Percentiles rank a stretch among this genome's conserved stretches.
Evolutionary conservation across 2,797 vertebrate species (phyloP).

Genomic region (Leucoraja ocellata): DNA sequence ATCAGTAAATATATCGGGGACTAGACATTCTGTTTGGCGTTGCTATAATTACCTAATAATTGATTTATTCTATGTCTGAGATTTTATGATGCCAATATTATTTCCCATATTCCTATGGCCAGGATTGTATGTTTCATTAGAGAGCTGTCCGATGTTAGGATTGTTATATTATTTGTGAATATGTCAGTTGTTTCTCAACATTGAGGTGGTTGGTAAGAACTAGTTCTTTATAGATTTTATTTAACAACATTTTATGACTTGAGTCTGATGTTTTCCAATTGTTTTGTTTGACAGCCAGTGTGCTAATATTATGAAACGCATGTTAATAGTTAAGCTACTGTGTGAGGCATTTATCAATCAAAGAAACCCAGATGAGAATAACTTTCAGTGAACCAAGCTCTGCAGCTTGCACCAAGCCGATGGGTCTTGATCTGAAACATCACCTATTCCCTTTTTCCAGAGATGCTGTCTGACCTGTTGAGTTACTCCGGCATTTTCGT

Average conservation of each 20-base stretch:
- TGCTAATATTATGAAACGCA: neutral
- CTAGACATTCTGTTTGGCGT: neutral
- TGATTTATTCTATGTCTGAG: too few relatives aligned
- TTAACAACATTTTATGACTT: neutral
- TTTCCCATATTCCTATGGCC: neutral
- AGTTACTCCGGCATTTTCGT: too few relatives aligned
- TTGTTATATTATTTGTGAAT: neutral
- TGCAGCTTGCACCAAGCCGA: too few relatives aligned
- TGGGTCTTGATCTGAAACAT: too few relatives aligned
- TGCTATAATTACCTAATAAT: neutral
- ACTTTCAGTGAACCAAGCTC: neutral
- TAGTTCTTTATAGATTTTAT: neutral
- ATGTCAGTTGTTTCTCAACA: neutral
- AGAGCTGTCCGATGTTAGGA: neutral
- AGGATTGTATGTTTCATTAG: neutral
- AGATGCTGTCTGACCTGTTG: too few relatives aligned
- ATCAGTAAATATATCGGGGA: neutral
- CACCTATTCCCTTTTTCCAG: too few relatives aligned
- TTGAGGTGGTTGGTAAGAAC: neutral
- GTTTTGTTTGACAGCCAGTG: neutral
- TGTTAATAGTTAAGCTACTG: conserved; percentile 16
- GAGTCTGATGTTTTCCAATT: neutral
- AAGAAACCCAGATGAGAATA: neutral
- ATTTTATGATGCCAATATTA: too few relatives aligned
- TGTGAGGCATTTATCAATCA: neutral